Evolutionary conservation across 2,113 vertebrate genomes (phyloP).

Genomic region (Oostethus manadensis): DNA sequence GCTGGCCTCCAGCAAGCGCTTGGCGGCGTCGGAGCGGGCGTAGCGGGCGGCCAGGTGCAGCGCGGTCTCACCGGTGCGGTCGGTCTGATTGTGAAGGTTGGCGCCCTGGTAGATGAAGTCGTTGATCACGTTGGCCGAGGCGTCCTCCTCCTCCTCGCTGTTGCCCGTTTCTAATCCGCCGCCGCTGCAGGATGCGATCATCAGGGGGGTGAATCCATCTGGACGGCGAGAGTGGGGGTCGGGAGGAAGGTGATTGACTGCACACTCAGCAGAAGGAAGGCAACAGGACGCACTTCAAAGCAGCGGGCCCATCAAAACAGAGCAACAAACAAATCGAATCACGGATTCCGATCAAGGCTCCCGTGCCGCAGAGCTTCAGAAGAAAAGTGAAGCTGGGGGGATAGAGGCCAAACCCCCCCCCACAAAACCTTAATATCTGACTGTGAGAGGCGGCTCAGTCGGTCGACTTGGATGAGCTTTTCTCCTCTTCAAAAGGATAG

Average conservation of each 20-base stretch:
- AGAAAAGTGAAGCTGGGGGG: conserved; percentile 47
- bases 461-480: conserved; percentile 54
- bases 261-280: conserved; percentile 39
- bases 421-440: conserved; percentile 60
- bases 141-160: conserved; percentile 93
- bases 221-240: background rate
- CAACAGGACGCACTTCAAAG: conserved; percentile 58
- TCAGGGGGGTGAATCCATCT: conserved; percentile 96
- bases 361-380: conserved; percentile 50
- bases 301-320: conserved; percentile 49
- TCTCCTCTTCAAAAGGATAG: conserved; percentile 72
- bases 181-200: conserved; percentile 97
- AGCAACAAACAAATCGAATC: conserved; percentile 66
- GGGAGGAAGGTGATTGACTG: conserved; percentile 10
- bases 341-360: conserved; percentile 69
- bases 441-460: conserved; percentile 62
- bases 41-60: conserved; percentile 94
- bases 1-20: conserved; percentile 92
- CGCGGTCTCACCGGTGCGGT: conserved; percentile 93
- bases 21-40: conserved; percentile 92
- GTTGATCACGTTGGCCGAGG: conserved; percentile 85
- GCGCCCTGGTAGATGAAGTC: conserved; percentile 98
- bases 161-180: conserved; percentile 92
- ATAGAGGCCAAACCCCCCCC: conserved; percentile 56
- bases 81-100: conserved; percentile 95